Evolutionary conservation across 2,888 invertebrate genomes (phyloP).

Genomic region (Chrysina gloriosa): DNA sequence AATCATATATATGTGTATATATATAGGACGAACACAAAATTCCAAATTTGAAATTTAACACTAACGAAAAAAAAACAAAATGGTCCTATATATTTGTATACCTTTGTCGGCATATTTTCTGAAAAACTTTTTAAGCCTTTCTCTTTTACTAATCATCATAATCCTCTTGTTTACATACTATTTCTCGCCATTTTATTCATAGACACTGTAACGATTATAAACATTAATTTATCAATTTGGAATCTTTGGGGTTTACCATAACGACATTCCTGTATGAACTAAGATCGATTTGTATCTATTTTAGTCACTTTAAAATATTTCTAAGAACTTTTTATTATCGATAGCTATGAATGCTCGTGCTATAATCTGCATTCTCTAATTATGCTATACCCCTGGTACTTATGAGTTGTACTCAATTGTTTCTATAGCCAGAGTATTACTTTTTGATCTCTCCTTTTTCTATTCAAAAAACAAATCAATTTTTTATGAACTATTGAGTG

Average conservation of each 20-base stretch:
- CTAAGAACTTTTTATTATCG: background rate
- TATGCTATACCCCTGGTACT: slow-evolving; percentile 30
- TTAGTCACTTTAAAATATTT: no score
- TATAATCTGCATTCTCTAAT: background rate
- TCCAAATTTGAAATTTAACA: no score
- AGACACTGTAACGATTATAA: slow-evolving; percentile 43
- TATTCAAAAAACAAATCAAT: no score
- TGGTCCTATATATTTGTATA: no score
- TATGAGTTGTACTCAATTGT: background rate
- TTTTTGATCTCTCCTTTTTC: no score
- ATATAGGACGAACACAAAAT: no score
- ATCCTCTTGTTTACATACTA: slow-evolving; percentile 44
- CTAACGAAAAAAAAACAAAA: no score
- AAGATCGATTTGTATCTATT: no score
- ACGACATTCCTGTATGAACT: background rate
- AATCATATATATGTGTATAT: no score
- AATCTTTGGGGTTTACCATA: slow-evolving; percentile 36
- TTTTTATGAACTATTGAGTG: background rate
- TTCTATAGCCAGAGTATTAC: slow-evolving; percentile 23
- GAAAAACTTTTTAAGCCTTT: background rate
- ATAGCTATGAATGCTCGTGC: background rate
- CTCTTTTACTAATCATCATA: background rate
- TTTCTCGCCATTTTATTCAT: slow-evolving; percentile 43
- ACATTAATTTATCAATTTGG: slow-evolving; percentile 27
- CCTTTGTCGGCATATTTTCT: no score